Evolutionary conservation across 2,888 invertebrate species (phyloP), one percentile per base, ranked within the genome.

Genomic region (Drosophila vallismaia): DNA sequence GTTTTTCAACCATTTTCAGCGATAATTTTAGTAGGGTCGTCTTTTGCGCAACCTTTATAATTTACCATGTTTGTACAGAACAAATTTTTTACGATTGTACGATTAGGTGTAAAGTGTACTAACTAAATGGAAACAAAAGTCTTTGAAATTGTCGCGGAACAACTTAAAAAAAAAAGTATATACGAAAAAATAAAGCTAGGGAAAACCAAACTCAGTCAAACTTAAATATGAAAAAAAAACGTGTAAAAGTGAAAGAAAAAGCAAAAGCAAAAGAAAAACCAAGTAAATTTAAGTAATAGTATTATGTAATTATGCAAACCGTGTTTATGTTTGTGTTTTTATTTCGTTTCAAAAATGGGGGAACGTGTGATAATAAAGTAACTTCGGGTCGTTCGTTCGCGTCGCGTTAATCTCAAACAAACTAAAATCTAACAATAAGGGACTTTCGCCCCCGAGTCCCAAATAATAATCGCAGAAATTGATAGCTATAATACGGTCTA

Each of bases 401-500:
- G 90, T 89, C 90, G 91, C 89, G 90, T 73, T 78, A 74, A 77
- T 82, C 57, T 60, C 55, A 64, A 62, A 24, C 12, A 55, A 69
- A 55, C 57, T 71, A 63, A 62, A 48, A 50, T 53, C 51, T 76
- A 76, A 73, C 57, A 76, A 60, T 46, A 77, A 79, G 81, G 88
- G 90, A 89, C 89, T 87, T 89, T 89, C 91, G 91, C 92, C 91
- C 91, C 91, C 89, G 82, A 83, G 88, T 91, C 88, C 85, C 85
- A 89, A 89, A 88, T 79, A 76, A 71, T 48, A 70, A 71, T 46
- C 64, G 50, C 51, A 69, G 76, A 42, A 77, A 59, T 44, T 56
- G 33, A 74, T 64, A 69, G 71, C 14, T 49, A 64, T 54, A 71
- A 59, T 56, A 64, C 51, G 49, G 53, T 56, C 42, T 66, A 54